Evolutionary conservation across 2,888 invertebrate genomes (phyloP), one percentile per base, ranked within the genome.

Genomic region (Enchytraeus crypticus): DNA sequence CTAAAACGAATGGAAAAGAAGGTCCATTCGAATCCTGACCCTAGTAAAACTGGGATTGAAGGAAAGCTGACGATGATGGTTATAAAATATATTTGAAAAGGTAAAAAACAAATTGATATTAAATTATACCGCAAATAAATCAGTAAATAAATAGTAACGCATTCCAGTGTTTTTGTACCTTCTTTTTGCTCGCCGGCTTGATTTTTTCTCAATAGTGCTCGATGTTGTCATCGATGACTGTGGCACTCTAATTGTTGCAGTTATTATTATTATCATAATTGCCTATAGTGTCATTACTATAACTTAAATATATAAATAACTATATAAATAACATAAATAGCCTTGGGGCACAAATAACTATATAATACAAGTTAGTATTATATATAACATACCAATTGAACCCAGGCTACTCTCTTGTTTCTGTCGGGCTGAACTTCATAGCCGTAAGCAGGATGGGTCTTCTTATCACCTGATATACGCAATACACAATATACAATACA

Each of bases 81-180:
- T 57, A 81, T 83, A 71, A 85, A 81, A 14, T 84, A 84, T 74
- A 85, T 86, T 0, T 86, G 86, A 90, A 90, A 80, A 5, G 84
- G 83, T 72, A 71, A 68, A 64, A 45, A 21, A 3, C 46, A 55
- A 60, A 53, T 27, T 18, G 32, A n/a, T 55, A 26, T n/a, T 3
- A 18, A 21, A 27, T 27, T 30, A 21, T 4, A 27, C 5, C n/a
- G 27, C n/a, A n/a, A n/a, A n/a, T n/a, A n/a, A n/a, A n/a, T n/a
- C n/a, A n/a, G n/a, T n/a, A n/a, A 43, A 43, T 43, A 43, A n/a
- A 11, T 18, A 43, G 43, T 14, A n/a, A 43, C n/a, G n/a, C n/a
- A 11, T 43, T 43, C 43, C 11, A 43, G 43, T 43, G n/a, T 43
- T 14, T 43, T 43, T 11, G 43, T 11, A n/a, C 43, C n/a, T 11